Evolutionary conservation across 2,888 invertebrate genomes (phyloP), one percentile per base, ranked within the genome.

Genomic region (Corythucha ciliata): DNA sequence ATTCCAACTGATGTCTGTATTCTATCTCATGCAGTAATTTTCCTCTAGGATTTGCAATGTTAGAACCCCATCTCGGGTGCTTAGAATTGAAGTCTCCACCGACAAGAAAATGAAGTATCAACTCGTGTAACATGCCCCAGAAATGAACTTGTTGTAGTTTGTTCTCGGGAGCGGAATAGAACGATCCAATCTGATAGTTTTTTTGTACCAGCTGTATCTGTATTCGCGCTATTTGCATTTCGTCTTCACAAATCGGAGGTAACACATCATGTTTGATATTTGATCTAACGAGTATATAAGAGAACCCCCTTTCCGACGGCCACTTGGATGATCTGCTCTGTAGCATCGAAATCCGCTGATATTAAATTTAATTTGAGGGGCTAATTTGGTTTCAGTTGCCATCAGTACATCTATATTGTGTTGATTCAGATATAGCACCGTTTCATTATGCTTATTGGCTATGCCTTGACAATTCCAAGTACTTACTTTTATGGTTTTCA

Each of bases 131-230:
- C n/a, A 33, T 3, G 33, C 21, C 16, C 33, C 2, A 8, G n/a
- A 20, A 46, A 10, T 47, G 16, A 47, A 25, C 37, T 14, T 36
- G 4, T 16, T 25, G 36, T 25, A 47, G 34, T 37, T 25, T 21
- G 26, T 46, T 46, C n/a, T 29, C 33, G 4, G 46, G 46, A 21
- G 46, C 46, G 14, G 46, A 46, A 16, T 46, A 46, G 22, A 33
- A 46, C 32, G 46, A 34, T 2, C 36, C 34, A 3, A 25, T 2
- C 25, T 25, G 47, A 25, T 36, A 47, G 25, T 34, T n/a, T 4
- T 24, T 47, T n/a, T 6, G 26, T 4, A 7, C 20, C 10, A 47
- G 34, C 10, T 37, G 7, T 2, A 36, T 12, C 16, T 47, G 36
- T 4, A 47, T 25, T 47, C 36, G 22, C 10, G 47, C 47, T 25